A percentile compares a stretch with the other conserved stretches of the same genome.
Conservation (phyloP, 2,113 vertebrate genomes). For the Tyrannus savana region DNA sequence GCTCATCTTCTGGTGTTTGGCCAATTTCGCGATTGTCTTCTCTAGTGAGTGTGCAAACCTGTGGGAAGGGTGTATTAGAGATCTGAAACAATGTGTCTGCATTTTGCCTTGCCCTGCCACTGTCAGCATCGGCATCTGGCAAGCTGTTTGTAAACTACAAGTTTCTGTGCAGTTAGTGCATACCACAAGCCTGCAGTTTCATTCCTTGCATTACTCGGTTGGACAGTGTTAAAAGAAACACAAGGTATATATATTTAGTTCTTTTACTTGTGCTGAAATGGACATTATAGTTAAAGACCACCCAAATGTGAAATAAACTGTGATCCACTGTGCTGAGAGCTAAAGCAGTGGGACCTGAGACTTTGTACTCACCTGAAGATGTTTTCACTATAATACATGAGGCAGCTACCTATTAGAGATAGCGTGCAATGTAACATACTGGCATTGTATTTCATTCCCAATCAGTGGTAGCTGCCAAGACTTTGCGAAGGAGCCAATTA, state of each 20-base stretch:
- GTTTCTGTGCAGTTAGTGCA: background rate
- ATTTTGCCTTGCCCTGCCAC: background rate
- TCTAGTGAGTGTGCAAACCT: conserved; percentile 96
- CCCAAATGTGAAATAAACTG: background rate
- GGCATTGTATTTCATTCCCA: background rate
- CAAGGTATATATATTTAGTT: background rate
- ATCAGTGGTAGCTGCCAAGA: background rate
- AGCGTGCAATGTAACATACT: background rate
- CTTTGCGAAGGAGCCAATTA: background rate
- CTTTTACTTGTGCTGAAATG: background rate
- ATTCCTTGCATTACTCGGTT: background rate
- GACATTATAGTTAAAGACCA: background rate
- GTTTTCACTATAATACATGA: background rate
- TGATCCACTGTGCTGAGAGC: background rate
- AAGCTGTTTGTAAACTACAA: background rate
- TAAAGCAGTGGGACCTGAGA: background rate
- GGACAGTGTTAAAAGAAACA: background rate
- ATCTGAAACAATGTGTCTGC: background rate
- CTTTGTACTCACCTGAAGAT: background rate
- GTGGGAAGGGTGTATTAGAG: background rate
- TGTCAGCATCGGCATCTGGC: background rate
- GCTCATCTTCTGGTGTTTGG: conserved; percentile 91
- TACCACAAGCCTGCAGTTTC: background rate
- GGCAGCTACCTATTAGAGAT: background rate
- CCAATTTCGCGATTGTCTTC: conserved; percentile 94